Evolutionary conservation across 1,140 invertebrate species (phyloP), one percentile per base, ranked within the genome.

Genomic region (Gryon sp.): DNA sequence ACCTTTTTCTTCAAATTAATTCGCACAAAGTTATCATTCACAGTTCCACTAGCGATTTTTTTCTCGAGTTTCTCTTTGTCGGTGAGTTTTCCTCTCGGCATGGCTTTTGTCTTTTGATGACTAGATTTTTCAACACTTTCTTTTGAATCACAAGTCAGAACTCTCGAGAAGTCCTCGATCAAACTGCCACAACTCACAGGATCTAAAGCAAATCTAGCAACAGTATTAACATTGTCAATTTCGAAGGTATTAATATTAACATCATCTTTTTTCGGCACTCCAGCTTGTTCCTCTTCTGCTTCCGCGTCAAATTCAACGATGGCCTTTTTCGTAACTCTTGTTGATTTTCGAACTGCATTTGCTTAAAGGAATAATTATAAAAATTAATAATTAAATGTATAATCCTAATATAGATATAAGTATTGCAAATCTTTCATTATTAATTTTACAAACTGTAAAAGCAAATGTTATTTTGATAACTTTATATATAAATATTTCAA

Each of bases 1-100:
- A 94, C 91, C 89, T 98, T 98, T 83, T 97, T 96, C 81, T 96
- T 95, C 74, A 98, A 91, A 89, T 98, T 97, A 40, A 98, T 93
- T 76, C 92, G 91, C 0, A 98, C 93, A 90, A 94, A 99, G 86
- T 99, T 99, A 36, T 97, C 94, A 89, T 96, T 96, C 2, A 94
- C 79, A 40, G 91, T 93, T 2, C 94, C 94, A 70, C 89, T 85
- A 46, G 90, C 87, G 0, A 95, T 88, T 89, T 94, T 95, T 41
- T 92, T 89, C 82, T 92, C 89, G 11, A 95, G 82, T 77, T 90
- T 90, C 19, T 90, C 88, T 73, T 89, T 89, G 6, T 87, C 86
- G 2, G 84, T 86, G 32, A 81, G 50, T 62, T 78, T 79, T 78
- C 86, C 81, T 66, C 84, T 45, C 4, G 32, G 3, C 6, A n/a